Base-by-base conservation (phyloP, 2,797 vertebrate species). In the Furcifer pardalis region DNA sequence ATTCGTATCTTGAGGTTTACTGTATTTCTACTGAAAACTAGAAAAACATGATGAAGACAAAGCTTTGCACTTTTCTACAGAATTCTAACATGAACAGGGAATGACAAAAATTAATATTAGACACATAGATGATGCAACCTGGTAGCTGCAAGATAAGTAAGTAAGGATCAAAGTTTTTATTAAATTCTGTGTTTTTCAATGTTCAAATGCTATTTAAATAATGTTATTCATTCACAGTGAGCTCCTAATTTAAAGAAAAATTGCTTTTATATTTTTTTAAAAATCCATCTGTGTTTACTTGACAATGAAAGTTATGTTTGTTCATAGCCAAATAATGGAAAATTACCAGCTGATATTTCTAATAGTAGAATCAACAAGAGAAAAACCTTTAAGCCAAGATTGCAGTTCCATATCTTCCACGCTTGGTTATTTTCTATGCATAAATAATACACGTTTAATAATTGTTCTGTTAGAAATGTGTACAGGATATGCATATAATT, bases 81-180 rank as follows among this genome's bases (percentile, higher is more conserved):
- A 62, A 79, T 30, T 77, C 23, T 77, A 40, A 77, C 66, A 84
- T 56, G 87, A 90, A 52, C 56, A 85, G 59, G 69, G 84, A 81
- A 89, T 83, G 27, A 88, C 63, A 90, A 91, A 77, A 79, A 68
- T 44, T 35, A 1, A 9, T 80, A 86, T n/a, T 78, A 72, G n/a
- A 35, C 82, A 88, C 84, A 5, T 76, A 83, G 21, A 74, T 88
- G 90, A 88, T 63, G 89, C 37, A 90, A 76, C 89, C 68, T 83
- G 81, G 83, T 79, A 79, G 60, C 75, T 77, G 40, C 82, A 72
- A 81, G 86, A 37, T 81, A 10, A 83, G 81, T 83, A 89, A 81
- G 71, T 82, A 71, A 88, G 32, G 86, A 77, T 82, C 40, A 84
- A 17, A 4, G 12, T 17, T 62, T 81, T 46, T 77, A 89, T 91